Evolutionary conservation across 2,888 invertebrate species (phyloP).

Genomic region (Coleophora flavipennella): DNA sequence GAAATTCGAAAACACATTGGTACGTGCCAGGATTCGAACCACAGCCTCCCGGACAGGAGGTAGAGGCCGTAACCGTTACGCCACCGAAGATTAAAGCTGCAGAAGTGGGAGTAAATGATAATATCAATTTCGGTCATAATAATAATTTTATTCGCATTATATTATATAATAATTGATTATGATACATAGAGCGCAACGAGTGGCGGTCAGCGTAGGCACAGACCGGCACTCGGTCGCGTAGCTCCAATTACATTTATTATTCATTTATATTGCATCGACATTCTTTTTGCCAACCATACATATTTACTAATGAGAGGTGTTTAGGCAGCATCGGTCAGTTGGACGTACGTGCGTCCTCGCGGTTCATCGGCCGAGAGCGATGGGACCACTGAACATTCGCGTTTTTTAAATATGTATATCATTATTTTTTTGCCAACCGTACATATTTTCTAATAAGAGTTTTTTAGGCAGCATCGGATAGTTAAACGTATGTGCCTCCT

Average conservation of each 20-base stretch:
- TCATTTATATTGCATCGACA: constrained; percentile 65
- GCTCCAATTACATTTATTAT: constrained; percentile 64
- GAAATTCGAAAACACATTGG: too few relatives aligned
- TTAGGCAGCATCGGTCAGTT: constrained; percentile 56
- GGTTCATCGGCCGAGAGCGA: constrained; percentile 35
- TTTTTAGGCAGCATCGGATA: constrained; percentile 60
- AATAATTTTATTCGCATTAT: constrained; percentile 71
- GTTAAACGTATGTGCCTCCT: constrained; percentile 37
- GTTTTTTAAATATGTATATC: too few relatives aligned
- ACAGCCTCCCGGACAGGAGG: too few relatives aligned
- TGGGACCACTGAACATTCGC: constrained; percentile 52
- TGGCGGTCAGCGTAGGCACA: constrained; percentile 38
- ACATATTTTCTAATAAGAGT: constrained; percentile 70
- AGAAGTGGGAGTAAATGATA: constrained; percentile 6
- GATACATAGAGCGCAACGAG: constrained; percentile 62
- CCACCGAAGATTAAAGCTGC: too few relatives aligned
- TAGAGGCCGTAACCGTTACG: too few relatives aligned
- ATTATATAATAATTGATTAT: constrained; percentile 72
- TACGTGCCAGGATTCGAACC: too few relatives aligned
- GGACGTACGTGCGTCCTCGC: constrained; percentile 39
- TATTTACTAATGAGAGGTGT: constrained; percentile 70
- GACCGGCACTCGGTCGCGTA: constrained; percentile 35
- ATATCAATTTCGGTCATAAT: constrained; percentile 49
- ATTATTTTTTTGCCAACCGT: constrained; percentile 52
- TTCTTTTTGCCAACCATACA: constrained; percentile 53